These are phyloP conservation scores for Propithecus deckenii DNA, from an alignment of 2,797 vertebrate species.

Conservation along the genomic window DNA sequence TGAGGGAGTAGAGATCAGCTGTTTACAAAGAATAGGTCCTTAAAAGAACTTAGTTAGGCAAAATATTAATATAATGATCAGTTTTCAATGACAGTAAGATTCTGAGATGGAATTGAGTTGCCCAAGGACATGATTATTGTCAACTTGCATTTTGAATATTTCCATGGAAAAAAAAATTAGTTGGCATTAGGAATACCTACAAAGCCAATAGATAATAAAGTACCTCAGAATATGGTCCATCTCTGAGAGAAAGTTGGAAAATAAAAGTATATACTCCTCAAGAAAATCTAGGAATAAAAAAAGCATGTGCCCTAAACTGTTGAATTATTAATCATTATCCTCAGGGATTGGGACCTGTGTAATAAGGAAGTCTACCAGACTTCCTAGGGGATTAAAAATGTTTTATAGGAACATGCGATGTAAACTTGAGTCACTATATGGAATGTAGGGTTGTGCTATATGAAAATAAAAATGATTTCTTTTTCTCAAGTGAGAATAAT, in stretches of 20 bases:
- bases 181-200: background rate
- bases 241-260: background rate
- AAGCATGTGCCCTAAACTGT: background rate
- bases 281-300: conserved; percentile 12
- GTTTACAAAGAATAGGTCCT: conserved; percentile 8
- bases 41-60: background rate
- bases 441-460: background rate
- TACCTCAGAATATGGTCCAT: background rate
- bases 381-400: conserved; percentile 2
- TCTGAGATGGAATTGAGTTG: background rate
- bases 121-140: conserved; percentile 8
- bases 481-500: conserved; percentile 34
- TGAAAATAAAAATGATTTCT: conserved; percentile 44
- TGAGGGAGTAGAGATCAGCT: background rate
- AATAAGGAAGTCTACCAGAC: background rate
- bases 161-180: background rate
- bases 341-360: background rate
- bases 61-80: background rate
- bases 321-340: background rate
- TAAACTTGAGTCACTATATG: conserved; percentile 6
- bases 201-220: background rate
- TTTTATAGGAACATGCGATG: conserved; percentile 12
- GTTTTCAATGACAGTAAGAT: background rate
- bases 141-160: conserved; percentile 27
- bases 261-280: background rate